Conservation (phyloP, 2,888 invertebrate genomes). For the Machimus atricapillus region DNA sequence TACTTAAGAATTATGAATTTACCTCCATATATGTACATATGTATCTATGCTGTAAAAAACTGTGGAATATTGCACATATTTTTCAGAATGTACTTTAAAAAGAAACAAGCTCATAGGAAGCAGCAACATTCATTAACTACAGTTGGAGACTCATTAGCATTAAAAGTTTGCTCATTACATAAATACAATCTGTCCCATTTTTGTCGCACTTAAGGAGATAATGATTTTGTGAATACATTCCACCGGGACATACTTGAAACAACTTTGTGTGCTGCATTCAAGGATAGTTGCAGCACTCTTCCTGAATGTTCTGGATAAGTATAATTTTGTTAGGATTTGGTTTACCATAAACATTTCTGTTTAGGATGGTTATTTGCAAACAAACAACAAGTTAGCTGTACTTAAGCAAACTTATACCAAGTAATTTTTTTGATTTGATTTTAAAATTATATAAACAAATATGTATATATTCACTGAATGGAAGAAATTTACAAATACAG, state of each 20-base stretch:
- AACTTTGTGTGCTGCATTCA: not conserved
- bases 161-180: not conserved
- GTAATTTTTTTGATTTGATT: too few relatives aligned
- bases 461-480: too few relatives aligned
- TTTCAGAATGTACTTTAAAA: not conserved
- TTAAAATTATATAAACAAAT: too few relatives aligned
- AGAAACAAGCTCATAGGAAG: too few relatives aligned
- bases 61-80: not conserved
- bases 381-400: not conserved
- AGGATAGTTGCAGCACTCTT: not conserved
- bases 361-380: not conserved
- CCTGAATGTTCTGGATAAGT: not conserved
- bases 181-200: not conserved
- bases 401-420: too few relatives aligned
- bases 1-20: too few relatives aligned
- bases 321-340: not conserved
- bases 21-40: too few relatives aligned
- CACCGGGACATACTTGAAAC: not conserved
- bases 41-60: too few relatives aligned
- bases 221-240: not conserved
- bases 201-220: not conserved
- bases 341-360: not conserved
- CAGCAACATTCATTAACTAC: not conserved
- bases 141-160: not conserved
- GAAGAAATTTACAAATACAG: too few relatives aligned